phyloP scores from a whole-genome alignment of 2,113 vertebrate genomes.

The Salvelinus fontinalis region DNA sequence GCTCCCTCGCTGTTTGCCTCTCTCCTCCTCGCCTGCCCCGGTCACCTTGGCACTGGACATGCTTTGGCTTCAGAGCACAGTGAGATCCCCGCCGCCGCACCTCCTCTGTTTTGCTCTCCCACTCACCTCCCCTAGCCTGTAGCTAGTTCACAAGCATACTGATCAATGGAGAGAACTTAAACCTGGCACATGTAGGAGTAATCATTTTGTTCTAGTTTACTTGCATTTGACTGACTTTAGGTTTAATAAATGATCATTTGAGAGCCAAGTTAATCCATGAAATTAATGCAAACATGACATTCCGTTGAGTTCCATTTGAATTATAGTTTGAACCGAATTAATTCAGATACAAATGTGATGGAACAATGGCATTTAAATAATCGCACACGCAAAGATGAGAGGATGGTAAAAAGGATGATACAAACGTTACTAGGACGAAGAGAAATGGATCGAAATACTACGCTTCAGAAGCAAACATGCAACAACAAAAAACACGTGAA shows the following conservation, averaged over 20 bases:
- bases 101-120: conserved; percentile 10
- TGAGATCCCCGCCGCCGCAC: not conserved
- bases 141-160: conserved; percentile 19
- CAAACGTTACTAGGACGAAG: no score
- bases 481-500: no score
- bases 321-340: conserved; percentile 17
- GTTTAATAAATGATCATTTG: conserved; percentile 37
- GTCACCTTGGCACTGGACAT: conserved; percentile 49
- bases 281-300: conserved; percentile 42
- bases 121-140: conserved; percentile 3
- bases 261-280: conserved; percentile 35
- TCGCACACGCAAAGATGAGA: not conserved
- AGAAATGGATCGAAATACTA: no score
- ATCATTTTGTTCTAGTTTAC: conserved; percentile 21
- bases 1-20: not conserved
- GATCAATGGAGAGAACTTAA: conserved; percentile 34
- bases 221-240: not conserved
- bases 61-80: conserved; percentile 51
- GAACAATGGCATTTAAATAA: not conserved
- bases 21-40: conserved; percentile 15
- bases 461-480: no score
- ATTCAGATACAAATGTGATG: not conserved
- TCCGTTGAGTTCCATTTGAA: conserved; percentile 36
- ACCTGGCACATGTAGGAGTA: conserved; percentile 3
- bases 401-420: not conserved